Evolutionary conservation across 2,113 vertebrate genomes (phyloP), one percentile per base, ranked within the genome.

Genomic region (Hypomesus transpacificus): DNA sequence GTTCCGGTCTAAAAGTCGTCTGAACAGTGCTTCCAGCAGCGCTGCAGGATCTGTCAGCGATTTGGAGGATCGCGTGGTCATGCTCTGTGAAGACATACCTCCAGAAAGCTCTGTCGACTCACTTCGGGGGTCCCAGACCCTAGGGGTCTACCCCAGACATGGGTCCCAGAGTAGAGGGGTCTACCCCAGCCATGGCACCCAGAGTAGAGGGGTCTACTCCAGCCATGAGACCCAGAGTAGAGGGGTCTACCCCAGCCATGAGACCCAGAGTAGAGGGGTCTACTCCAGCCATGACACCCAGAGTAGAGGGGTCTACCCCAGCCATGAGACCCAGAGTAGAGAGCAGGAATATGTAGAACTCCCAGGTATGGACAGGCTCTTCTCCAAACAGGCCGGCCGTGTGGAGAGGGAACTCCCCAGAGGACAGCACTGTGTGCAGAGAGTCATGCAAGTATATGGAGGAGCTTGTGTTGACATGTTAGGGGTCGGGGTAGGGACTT

Each of bases 41-140:
- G 73, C 64, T 0, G 77, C 69, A 0, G 86, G 84, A 58, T 83
- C 85, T 0, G 1, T 79, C 82, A 86, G 78, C 4, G 88, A 91
- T 65, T 76, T 85, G 75, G 84, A 87, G 22, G 88, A 91, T 71
- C 78, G 85, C 21, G 88, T 93, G 70, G 76, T 92, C 80, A 91
- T 93, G 92, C 26, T 90, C 2, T 92, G 91, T 0, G 91, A 93
- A 46, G 91, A 91, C 9, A 0, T 92, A 1, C 88, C 90, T 0
- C 59, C 68, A 0, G 70, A 71, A 52, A 69, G 2, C 50, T 88
- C 82, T 3, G 74, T 70, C 0, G 67, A 82, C 66, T 87, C 86
- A 0, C 66, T 74, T 20, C 74, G 58, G 4, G 68, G 73, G n/a
- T 80, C 80, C 0, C 69, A 18, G 17, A 80, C 79, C 14, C 59